Evolutionary conservation across 2,888 invertebrate species (phyloP).

Genomic region (Catotricha subobsoleta): DNA sequence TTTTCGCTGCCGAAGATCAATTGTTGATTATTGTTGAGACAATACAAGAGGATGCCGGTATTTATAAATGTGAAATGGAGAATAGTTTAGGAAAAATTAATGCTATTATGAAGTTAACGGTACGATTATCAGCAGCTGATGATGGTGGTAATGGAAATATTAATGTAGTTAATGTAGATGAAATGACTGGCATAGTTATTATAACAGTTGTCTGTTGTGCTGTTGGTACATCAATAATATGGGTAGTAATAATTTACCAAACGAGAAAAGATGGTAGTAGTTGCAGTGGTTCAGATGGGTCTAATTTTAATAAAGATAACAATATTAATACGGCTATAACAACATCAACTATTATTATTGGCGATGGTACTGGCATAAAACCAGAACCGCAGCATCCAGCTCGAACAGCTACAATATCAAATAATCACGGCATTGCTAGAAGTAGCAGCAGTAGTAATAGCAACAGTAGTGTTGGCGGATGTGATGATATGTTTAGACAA

Average conservation of each 20-base stretch:
- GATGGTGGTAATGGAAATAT: not conserved
- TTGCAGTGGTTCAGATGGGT: not conserved
- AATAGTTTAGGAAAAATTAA: slow-evolving; percentile 52
- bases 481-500: slow-evolving; percentile 1
- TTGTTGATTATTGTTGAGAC: slow-evolving; percentile 73
- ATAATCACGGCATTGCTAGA: not conserved
- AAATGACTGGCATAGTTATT: slow-evolving; percentile 71
- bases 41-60: slow-evolving; percentile 58
- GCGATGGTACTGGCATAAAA: not conserved
- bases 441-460: not conserved
- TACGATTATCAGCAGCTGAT: too few species aligned
- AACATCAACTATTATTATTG: not conserved
- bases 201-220: slow-evolving; percentile 82
- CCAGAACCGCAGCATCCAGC: not conserved
- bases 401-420: slow-evolving; percentile 1
- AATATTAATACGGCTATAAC: not conserved
- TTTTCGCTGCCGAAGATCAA: slow-evolving; percentile 73
- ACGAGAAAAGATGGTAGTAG: slow-evolving; percentile 42
- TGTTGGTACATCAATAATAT: slow-evolving; percentile 75
- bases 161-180: slow-evolving; percentile 40
- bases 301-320: not conserved
- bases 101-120: not conserved
- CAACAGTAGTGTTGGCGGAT: not conserved
- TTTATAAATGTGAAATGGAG: slow-evolving; percentile 77
- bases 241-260: slow-evolving; percentile 82